A percentile compares a stretch with the other conserved stretches of the same genome.
These are phyloP conservation scores for Meganola albula DNA, from an alignment of 2,888 invertebrate genomes.

Conservation along the genomic window DNA sequence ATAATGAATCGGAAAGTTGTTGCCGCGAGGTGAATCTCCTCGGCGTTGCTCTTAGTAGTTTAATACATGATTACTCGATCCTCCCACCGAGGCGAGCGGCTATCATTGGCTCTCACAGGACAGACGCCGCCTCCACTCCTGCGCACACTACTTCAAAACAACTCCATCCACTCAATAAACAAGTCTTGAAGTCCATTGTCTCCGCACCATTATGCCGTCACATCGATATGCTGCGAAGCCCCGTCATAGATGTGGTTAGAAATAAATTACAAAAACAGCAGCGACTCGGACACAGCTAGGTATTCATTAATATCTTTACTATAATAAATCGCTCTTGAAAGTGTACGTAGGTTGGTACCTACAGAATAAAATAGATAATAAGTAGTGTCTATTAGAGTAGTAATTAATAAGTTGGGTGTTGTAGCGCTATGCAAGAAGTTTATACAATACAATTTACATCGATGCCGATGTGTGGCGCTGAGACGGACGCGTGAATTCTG, in stretches of 20 bases:
- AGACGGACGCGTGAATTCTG: conserved; percentile 54
- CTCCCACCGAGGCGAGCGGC: conserved; percentile 60
- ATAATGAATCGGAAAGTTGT: conserved; percentile 47
- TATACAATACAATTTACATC: neutral
- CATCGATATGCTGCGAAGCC: conserved; percentile 49
- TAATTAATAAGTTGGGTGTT: neutral
- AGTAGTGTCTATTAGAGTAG: neutral
- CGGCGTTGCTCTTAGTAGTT: conserved; percentile 41
- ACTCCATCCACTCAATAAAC: conserved; percentile 73
- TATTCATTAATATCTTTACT: conserved; percentile 41
- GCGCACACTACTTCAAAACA: conserved; percentile 68
- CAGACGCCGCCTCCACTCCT: conserved; percentile 70
- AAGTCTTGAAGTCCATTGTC: conserved; percentile 73
- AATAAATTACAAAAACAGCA: conserved; percentile 47
- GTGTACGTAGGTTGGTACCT: neutral
- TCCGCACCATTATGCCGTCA: conserved; percentile 63
- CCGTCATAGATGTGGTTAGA: conserved; percentile 61
- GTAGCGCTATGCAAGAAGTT: neutral
- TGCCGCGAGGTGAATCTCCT: conserved; percentile 49
- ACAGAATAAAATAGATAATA: neutral
- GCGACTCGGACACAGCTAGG: conserved; percentile 24
- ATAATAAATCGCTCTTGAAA: conserved; percentile 20
- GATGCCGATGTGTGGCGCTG: conserved; percentile 31
- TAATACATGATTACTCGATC: conserved; percentile 67
- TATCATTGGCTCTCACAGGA: conserved; percentile 60